phyloP scores from a whole-genome alignment of 2,113 vertebrate species.

The Grallaria varia region DNA sequence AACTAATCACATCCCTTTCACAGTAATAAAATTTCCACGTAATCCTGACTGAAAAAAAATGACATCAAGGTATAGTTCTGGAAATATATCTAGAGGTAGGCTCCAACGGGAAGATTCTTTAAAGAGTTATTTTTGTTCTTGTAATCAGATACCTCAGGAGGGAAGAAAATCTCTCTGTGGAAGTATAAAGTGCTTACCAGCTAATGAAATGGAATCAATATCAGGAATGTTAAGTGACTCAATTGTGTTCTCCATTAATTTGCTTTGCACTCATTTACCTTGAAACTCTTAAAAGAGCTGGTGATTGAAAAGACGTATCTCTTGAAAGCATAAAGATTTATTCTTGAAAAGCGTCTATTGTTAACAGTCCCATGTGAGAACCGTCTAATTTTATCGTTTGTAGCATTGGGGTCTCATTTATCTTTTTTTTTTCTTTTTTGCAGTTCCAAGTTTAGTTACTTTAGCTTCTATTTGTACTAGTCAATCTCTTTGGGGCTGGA shows the following conservation, averaged over 20 bases:
- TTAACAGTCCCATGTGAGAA: neutral
- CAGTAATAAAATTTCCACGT: neutral
- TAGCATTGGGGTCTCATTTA: neutral
- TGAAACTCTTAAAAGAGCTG: neutral
- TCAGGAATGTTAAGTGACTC: neutral
- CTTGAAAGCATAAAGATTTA: neutral
- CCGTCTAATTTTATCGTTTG: neutral
- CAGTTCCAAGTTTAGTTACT: neutral
- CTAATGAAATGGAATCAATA: slow-evolving; percentile 21
- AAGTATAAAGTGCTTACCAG: neutral
- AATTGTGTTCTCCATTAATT: neutral
- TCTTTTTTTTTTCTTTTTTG: neutral
- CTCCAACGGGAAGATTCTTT: neutral
- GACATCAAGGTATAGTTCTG: neutral
- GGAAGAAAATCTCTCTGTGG: neutral
- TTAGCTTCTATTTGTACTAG: neutral
- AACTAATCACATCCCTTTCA: neutral
- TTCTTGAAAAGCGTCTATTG: neutral
- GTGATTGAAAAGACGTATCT: neutral
- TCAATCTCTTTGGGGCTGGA: neutral
- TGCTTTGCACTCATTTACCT: neutral
- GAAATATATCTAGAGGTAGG: neutral
- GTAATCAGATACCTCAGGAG: neutral
- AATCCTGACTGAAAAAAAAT: neutral
- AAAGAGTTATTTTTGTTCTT: neutral